Evolutionary conservation across 2,113 vertebrate genomes (phyloP), one percentile per base, ranked within the genome.

Genomic region (Accipiter virgatus): DNA sequence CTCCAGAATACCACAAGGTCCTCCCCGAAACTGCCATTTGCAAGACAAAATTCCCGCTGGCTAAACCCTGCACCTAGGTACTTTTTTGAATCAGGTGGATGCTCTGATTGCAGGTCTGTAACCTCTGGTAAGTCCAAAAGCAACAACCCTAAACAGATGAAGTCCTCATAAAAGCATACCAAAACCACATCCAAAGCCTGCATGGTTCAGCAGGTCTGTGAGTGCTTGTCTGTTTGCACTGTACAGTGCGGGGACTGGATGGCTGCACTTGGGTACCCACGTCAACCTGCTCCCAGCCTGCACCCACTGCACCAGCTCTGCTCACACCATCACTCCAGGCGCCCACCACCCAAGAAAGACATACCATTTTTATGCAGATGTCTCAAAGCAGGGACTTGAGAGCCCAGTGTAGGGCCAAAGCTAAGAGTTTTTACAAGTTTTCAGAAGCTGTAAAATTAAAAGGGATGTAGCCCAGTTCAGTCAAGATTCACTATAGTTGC

Each of bases 161-260:
- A 40, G 11, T 38, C 48, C 26, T 52, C 13, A 13, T 7, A 48
- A 52, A 63, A 42, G 3, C 25, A n/a, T 27, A 29, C 6, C 50
- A 52, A 86, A 18, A 26, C 5, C 32, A 36, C 8, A 53, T 10
- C 8, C 42, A 66, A 26, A 67, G 21, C 58, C 32, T 58, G 22
- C 16, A 6, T 4, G 6, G 9, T 31, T 23, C 67, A n/a, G 29
- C 18, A 65, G 47, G 5, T 47, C 40, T 45, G 58, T 2, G 6
- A 36, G 10, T n/a, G 27, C 18, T n/a, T 25, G 10, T 16, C 23
- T 23, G 9, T n/a, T 61, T 50, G 21, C 40, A 23, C 32, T 23
- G 20, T 7, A 52, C 18, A 34, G 50, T 0, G 0, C 1, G 0
- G 23, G 40, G 9, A 15, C 22, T 72, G 31, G 61, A 25, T 8